phyloP scores from a whole-genome alignment of 2,888 invertebrate genomes.

The Tenthredo mesomela region DNA sequence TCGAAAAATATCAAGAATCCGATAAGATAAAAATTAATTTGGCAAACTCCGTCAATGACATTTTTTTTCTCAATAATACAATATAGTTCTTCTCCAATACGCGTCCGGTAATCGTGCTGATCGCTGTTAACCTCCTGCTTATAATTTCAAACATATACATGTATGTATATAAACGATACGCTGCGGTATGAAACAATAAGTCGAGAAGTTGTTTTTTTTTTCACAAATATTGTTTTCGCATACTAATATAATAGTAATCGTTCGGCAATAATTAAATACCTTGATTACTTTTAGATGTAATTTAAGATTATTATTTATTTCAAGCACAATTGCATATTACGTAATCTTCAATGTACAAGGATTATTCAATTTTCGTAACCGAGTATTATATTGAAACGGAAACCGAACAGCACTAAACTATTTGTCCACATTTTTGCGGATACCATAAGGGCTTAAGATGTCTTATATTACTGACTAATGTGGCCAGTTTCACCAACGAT shows the following conservation, averaged over 20 bases:
- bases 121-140: slow-evolving; percentile 3
- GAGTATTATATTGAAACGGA: neutral
- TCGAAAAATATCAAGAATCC: neutral
- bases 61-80: neutral
- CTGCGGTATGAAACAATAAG: neutral
- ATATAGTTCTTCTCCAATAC: slow-evolving; percentile 3
- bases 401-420: neutral
- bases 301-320: neutral
- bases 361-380: neutral
- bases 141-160: neutral
- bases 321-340: neutral
- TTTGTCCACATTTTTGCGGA: neutral
- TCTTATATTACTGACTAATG: neutral
- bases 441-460: neutral
- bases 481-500: too few relatives aligned
- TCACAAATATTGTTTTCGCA: neutral
- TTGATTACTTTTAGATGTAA: neutral
- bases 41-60: neutral
- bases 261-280: neutral
- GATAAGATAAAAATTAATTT: slow-evolving; percentile 34
- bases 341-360: neutral
- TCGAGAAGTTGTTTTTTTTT: neutral
- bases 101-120: slow-evolving; percentile 8
- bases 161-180: neutral
- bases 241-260: neutral